Conservation (phyloP, 1,140 invertebrate genomes). For the Tribolium castaneum region DNA sequence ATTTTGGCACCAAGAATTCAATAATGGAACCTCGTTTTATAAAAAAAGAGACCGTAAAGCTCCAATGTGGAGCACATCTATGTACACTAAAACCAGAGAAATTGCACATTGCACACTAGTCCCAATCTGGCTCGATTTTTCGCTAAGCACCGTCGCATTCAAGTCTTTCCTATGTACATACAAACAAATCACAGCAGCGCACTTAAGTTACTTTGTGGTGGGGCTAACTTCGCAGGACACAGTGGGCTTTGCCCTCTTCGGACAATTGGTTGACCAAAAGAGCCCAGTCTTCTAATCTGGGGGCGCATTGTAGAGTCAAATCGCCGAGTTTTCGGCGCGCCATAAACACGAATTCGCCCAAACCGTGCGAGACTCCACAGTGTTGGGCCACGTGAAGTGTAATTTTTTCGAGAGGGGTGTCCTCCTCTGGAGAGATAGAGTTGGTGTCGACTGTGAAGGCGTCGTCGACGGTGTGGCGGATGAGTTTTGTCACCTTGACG, state of each 20-base stretch:
- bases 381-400: slow-evolving; percentile 70
- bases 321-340: slow-evolving; percentile 78
- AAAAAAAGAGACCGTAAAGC: slow-evolving; percentile 1
- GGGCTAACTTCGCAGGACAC: slow-evolving; percentile 67
- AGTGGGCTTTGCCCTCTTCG: slow-evolving; percentile 72
- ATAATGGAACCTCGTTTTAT: slow-evolving; percentile 16
- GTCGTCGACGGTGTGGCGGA: slow-evolving; percentile 68
- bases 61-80: slow-evolving; percentile 32
- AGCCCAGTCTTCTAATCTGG: slow-evolving; percentile 76
- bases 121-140: slow-evolving; percentile 6
- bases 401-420: slow-evolving; percentile 62
- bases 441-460: slow-evolving; percentile 61
- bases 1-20: slow-evolving; percentile 41
- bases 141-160: slow-evolving; percentile 14
- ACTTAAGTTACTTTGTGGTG: slow-evolving; percentile 35
- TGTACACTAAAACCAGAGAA: slow-evolving; percentile 3
- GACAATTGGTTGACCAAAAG: slow-evolving; percentile 70
- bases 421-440: slow-evolving; percentile 54
- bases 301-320: slow-evolving; percentile 78
- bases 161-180: not conserved
- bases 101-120: slow-evolving; percentile 32
- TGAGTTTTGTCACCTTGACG: slow-evolving; percentile 74
- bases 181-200: slow-evolving; percentile 36
- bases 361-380: slow-evolving; percentile 77
- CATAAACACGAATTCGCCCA: slow-evolving; percentile 84